Conservation (phyloP, 2,113 vertebrate genomes). For the Cranoglanis bouderius region DNA sequence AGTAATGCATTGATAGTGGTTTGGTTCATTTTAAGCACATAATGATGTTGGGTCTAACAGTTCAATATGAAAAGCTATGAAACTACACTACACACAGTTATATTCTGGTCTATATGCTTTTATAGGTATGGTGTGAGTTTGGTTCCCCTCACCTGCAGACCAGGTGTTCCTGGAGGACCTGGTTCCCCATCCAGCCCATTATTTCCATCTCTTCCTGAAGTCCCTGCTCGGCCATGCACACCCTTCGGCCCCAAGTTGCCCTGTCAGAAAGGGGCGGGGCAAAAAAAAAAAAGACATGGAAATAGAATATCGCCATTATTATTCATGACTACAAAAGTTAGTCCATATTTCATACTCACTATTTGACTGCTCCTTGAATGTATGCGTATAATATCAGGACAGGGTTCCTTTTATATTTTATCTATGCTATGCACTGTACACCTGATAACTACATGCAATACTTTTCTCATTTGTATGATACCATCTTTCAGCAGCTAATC, state of each 20-base stretch:
- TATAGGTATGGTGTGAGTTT: not conserved
- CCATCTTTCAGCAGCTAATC: not conserved
- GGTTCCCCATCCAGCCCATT: slow-evolving; percentile 69
- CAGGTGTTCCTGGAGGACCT: slow-evolving; percentile 70
- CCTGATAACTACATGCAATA: not conserved
- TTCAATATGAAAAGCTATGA: not conserved
- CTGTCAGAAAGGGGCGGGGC: slow-evolving; percentile 55
- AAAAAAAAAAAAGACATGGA: not conserved
- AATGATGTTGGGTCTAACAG: not conserved
- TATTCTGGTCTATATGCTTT: not conserved
- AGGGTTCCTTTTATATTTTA: not conserved
- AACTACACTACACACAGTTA: not conserved
- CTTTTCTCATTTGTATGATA: not conserved
- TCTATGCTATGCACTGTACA: not conserved
- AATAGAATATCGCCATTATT: not conserved
- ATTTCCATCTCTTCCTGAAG: slow-evolving; percentile 67
- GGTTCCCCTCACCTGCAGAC: slow-evolving; percentile 71
- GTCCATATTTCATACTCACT: not conserved
- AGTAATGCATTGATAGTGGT: not conserved
- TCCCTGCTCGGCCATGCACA: slow-evolving; percentile 67
- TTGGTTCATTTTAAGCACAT: not conserved
- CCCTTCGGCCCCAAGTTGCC: slow-evolving; percentile 74
- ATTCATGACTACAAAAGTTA: not conserved
- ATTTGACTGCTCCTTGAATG: not conserved
- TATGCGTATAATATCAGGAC: not conserved